A percentile compares a stretch with the other conserved stretches of the same genome.
phyloP scores from a whole-genome alignment of 2,113 vertebrate species.

The Sminthopsis crassicaudata region DNA sequence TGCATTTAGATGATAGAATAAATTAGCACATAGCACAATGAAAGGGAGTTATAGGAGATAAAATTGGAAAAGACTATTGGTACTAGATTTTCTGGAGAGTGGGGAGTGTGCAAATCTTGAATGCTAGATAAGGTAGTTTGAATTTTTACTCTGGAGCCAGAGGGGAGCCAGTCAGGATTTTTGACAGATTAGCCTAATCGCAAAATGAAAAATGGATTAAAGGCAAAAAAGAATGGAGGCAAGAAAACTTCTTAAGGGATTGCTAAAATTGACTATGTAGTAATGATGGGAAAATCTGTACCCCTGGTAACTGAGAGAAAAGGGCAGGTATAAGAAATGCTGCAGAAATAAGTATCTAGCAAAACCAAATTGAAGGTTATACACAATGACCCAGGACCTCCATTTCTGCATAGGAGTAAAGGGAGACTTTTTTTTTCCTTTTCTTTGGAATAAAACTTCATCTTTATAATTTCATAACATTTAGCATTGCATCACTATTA shows the following conservation, averaged over 20 bases:
- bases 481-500: not conserved
- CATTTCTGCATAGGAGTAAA: not conserved
- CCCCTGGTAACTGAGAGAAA: not conserved
- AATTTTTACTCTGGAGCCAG: not conserved
- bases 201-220: not conserved
- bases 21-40: not conserved
- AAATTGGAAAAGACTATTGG: not conserved
- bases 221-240: not conserved
- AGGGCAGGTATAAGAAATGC: not conserved
- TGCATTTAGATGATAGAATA: not conserved
- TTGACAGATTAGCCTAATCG: not conserved
- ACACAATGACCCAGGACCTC: not conserved
- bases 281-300: not conserved
- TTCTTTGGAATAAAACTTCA: not conserved
- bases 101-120: not conserved
- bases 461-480: not conserved
- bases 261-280: not conserved
- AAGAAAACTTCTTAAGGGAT: not conserved
- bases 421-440: not conserved
- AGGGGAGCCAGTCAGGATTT: not conserved
- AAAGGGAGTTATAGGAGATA: not conserved
- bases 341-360: not conserved
- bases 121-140: constrained; percentile 14
- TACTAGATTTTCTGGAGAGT: not conserved
- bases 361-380: not conserved